Conservation (phyloP, 2,797 vertebrate genomes). For the Myiothlypis chrysogaster region DNA sequence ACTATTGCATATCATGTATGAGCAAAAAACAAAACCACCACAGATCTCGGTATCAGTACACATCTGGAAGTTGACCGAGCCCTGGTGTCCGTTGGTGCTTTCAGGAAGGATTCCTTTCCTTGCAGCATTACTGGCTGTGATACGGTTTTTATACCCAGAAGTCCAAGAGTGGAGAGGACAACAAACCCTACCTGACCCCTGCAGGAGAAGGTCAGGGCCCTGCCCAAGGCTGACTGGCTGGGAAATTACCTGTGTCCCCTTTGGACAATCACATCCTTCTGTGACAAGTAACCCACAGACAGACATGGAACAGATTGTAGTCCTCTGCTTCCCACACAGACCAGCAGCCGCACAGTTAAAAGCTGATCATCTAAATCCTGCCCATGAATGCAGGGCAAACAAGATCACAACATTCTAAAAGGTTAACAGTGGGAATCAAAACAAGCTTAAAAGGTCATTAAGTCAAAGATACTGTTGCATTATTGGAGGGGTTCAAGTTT, state of each 20-base stretch:
- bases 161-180: not conserved
- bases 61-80: accelerated
- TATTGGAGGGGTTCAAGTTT: not conserved
- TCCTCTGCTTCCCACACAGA: not conserved
- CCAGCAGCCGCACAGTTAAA: not conserved
- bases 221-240: not conserved
- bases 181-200: not conserved
- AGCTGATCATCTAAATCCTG: not conserved
- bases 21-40: not conserved
- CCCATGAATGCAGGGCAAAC: not conserved
- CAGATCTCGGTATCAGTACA: not conserved
- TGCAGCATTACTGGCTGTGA: not conserved
- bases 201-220: not conserved
- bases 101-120: not conserved
- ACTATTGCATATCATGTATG: not conserved
- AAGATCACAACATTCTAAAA: not conserved
- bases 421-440: not conserved
- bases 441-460: not conserved
- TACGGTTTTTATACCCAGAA: not conserved
- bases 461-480: not conserved
- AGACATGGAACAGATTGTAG: not conserved
- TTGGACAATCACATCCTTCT: accelerated
- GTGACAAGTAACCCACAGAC: not conserved
- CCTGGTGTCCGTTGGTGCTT: not conserved
- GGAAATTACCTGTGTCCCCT: not conserved